Evolutionary conservation across 2,113 vertebrate species (phyloP).

Genomic region (Hypocryptadius cinnamomeus): DNA sequence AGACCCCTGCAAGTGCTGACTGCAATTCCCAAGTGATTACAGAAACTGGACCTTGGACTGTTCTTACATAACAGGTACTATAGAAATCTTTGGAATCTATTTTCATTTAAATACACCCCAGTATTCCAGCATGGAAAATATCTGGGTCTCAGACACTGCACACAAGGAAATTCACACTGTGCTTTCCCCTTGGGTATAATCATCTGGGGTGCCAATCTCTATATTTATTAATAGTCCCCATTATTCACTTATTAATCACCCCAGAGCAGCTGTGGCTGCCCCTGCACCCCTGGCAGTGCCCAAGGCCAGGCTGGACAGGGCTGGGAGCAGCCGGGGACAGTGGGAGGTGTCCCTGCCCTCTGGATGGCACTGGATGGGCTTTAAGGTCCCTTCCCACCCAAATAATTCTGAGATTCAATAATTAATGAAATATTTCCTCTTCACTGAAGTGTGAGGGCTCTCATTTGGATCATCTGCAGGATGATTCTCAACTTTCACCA

Average conservation of each 20-base stretch:
- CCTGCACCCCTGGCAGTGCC: background rate
- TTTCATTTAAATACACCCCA: background rate
- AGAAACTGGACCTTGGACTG: background rate
- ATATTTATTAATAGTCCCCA: background rate
- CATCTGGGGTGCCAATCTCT: background rate
- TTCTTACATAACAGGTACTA: fast-evolving
- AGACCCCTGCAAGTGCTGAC: background rate
- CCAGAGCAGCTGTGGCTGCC: background rate
- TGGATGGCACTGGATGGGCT: background rate
- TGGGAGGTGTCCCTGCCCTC: background rate
- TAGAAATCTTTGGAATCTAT: fast-evolving
- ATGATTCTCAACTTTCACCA: background rate
- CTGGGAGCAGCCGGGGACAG: background rate
- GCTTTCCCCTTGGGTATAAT: background rate
- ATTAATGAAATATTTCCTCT: background rate
- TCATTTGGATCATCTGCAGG: background rate
- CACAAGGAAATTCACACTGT: background rate
- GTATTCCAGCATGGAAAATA: background rate
- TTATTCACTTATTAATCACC: background rate
- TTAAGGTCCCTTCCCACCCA: background rate
- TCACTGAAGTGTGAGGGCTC: background rate
- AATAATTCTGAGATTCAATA: background rate
- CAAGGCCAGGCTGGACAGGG: background rate
- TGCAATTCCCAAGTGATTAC: background rate
- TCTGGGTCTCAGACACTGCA: background rate